A percentile compares a stretch with the other conserved stretches of the same genome.
Conservation (phyloP, 2,797 vertebrate genomes). For the Lepus oiostolus region DNA sequence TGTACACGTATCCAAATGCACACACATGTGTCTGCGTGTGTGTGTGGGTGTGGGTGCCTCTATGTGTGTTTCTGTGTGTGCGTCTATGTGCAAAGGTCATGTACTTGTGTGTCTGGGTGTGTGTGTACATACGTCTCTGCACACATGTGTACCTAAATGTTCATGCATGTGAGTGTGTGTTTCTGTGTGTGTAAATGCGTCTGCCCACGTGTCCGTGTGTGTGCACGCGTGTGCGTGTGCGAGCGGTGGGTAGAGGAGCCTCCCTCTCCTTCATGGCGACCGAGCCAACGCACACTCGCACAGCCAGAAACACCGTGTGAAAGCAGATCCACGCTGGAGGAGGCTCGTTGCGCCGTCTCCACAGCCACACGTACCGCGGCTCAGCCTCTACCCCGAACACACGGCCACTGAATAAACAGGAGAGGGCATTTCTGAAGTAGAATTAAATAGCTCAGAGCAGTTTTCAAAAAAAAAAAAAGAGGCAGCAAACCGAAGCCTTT, state of each 20-base stretch:
- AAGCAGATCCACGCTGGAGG: constrained; percentile 88
- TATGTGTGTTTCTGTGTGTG: background rate
- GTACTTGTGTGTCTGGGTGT: background rate
- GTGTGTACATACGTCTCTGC: background rate
- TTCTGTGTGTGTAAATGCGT: background rate
- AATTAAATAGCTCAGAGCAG: constrained; percentile 98
- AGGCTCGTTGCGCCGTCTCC: constrained; percentile 93
- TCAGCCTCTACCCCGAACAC: constrained; percentile 90
- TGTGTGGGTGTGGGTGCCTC: background rate
- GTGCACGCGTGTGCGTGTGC: background rate
- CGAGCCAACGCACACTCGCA: constrained; percentile 83
- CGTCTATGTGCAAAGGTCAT: background rate
- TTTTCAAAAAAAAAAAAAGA: constrained; percentile 88
- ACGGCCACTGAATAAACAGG: constrained; percentile 94
- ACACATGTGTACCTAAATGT: background rate
- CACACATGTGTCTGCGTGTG: no score
- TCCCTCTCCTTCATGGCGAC: constrained; percentile 65
- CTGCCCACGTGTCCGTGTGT: background rate
- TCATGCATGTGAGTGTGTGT: background rate
- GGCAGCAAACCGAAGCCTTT: constrained; percentile 93
- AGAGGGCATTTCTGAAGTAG: constrained; percentile 96
- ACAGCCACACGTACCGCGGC: constrained; percentile 94
- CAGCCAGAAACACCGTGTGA: constrained; percentile 81
- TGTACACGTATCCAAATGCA: background rate
- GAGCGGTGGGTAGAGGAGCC: background rate